These are phyloP conservation scores for Pteropus alecto DNA, from an alignment of 2,113 vertebrate genomes.

Conservation along the genomic window DNA sequence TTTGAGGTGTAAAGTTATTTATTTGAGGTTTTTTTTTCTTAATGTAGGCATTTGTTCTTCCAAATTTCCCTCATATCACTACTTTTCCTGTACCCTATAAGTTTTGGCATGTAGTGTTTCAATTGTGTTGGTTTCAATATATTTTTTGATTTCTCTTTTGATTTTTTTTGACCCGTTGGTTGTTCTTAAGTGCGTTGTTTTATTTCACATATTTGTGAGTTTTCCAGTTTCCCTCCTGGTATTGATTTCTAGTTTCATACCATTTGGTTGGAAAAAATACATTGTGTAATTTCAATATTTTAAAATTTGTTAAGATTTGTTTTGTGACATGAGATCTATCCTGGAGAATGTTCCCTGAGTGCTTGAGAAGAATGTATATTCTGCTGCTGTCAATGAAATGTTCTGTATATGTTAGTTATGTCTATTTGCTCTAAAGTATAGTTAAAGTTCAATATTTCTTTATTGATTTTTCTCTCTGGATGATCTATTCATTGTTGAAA, in stretches of 20 bases:
- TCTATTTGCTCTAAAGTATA: neutral
- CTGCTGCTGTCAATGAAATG: neutral
- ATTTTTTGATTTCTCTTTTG: neutral
- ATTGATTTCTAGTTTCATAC: neutral
- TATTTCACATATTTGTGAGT: neutral
- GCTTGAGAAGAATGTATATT: neutral
- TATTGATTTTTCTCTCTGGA: neutral
- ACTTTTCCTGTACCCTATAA: neutral
- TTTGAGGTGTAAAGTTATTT: neutral
- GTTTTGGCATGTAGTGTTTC: neutral
- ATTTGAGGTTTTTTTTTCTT: neutral
- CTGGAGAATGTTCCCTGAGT: neutral
- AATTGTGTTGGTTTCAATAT: neutral
- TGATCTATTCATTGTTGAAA: neutral
- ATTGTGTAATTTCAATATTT: neutral
- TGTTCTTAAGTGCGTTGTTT: neutral
- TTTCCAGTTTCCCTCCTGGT: neutral
- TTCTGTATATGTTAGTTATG: neutral
- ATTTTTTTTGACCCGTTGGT: neutral
- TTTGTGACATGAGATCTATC: neutral
- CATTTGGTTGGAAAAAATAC: neutral
- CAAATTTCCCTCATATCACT: neutral
- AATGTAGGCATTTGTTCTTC: neutral
- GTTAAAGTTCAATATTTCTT: neutral
- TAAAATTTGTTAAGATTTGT: neutral